Evolutionary conservation across 2,888 invertebrate genomes (phyloP).

Genomic region (Euplagia quadripunctaria): DNA sequence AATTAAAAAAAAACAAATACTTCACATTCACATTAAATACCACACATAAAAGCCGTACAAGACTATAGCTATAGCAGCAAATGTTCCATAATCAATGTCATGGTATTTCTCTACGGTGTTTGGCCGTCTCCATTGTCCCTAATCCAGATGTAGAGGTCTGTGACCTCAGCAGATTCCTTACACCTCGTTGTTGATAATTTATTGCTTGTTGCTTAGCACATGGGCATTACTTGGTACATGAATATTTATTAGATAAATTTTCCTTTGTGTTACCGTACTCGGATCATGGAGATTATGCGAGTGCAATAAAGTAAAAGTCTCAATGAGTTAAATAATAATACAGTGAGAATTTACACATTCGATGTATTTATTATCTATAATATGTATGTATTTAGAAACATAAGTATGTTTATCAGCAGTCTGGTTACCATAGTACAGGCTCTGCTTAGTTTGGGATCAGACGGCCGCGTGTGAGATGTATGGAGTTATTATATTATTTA

Average conservation of each 20-base stretch:
- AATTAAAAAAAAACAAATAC: too few relatives aligned
- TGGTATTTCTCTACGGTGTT: slow-evolving; percentile 58
- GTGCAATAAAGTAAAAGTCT: background rate
- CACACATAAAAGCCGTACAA: slow-evolving; percentile 33
- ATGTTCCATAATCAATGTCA: slow-evolving; percentile 59
- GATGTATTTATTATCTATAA: too few relatives aligned
- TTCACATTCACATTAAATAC: background rate
- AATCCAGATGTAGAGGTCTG: slow-evolving; percentile 71
- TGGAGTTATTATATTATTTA: too few relatives aligned
- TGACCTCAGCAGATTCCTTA: slow-evolving; percentile 70
- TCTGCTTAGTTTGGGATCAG: too few relatives aligned
- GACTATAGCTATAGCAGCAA: slow-evolving; percentile 51
- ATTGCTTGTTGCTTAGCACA: slow-evolving; percentile 56
- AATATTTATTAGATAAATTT: slow-evolving; percentile 37
- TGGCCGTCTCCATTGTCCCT: slow-evolving; percentile 64
- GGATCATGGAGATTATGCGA: background rate
- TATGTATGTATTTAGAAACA: too few relatives aligned
- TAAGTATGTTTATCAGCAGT: too few relatives aligned
- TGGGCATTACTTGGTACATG: slow-evolving; percentile 43
- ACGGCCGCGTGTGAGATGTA: too few relatives aligned
- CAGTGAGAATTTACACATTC: background rate
- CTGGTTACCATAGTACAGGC: too few relatives aligned
- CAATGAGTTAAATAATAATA: background rate
- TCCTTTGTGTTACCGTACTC: background rate
- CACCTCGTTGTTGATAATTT: slow-evolving; percentile 70